These are phyloP conservation scores for Tetramorium simillimum DNA, from an alignment of 1,140 invertebrate species.

Conservation along the genomic window DNA sequence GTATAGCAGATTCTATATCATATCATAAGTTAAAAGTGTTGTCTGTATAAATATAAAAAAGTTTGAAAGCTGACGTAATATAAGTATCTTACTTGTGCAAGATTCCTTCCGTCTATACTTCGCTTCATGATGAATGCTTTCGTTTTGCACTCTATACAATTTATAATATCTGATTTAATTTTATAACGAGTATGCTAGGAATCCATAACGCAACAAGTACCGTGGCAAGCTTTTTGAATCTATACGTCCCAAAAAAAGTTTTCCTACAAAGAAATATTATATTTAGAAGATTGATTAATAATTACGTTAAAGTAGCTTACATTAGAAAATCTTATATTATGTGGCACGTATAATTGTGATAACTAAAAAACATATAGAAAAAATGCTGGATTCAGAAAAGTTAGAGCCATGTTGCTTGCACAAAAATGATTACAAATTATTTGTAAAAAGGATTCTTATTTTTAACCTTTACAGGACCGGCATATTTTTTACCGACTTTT, in stretches of 20 bases:
- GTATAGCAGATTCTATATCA: not conserved
- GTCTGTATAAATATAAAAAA: not conserved
- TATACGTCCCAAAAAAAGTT: not conserved
- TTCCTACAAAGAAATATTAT: constrained; percentile 14
- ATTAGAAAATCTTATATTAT: not conserved
- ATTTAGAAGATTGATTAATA: constrained; percentile 10
- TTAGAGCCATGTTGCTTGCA: not conserved
- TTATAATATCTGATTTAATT: constrained; percentile 50
- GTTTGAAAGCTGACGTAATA: not conserved
- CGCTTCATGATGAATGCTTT: constrained; percentile 73
- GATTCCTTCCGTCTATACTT: constrained; percentile 70
- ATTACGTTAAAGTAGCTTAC: not conserved
- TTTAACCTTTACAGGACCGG: not conserved
- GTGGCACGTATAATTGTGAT: not conserved
- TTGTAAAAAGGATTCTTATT: not conserved
- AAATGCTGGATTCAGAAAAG: not conserved
- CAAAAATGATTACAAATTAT: not conserved
- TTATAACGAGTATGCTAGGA: constrained; percentile 57
- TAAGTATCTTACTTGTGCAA: constrained; percentile 66
- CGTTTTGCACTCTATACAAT: constrained; percentile 4
- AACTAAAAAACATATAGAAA: not conserved
- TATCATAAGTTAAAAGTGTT: not conserved
- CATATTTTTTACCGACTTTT: too few relatives aligned
- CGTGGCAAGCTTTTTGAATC: not conserved
- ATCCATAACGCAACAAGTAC: constrained; percentile 56